These are phyloP conservation scores for Muscicapa striata DNA, from an alignment of 2,797 vertebrate genomes.

Conservation along the genomic window DNA sequence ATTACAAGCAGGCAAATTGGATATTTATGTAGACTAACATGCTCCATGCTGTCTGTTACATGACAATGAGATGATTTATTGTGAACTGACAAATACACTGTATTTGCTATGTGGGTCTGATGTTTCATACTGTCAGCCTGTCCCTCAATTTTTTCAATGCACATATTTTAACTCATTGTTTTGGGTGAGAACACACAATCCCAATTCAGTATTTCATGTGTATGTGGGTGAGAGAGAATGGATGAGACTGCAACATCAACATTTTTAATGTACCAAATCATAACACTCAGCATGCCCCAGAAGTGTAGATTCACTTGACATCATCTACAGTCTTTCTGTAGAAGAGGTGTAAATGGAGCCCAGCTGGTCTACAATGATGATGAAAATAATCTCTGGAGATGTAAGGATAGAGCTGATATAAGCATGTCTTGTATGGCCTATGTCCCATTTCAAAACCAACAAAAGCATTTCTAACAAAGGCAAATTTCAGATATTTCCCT, in stretches of 20 bases:
- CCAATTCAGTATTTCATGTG: background rate
- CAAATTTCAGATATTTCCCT: background rate
- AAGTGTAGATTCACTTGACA: background rate
- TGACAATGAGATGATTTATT: background rate
- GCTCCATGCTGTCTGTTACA: background rate
- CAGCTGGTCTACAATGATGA: background rate
- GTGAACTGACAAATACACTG: background rate
- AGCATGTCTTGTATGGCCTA: background rate
- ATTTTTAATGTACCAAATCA: background rate
- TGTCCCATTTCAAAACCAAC: background rate
- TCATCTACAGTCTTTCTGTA: background rate
- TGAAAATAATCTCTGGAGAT: background rate
- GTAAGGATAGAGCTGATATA: background rate
- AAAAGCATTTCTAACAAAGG: background rate
- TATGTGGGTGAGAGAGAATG: background rate
- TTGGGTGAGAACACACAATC: background rate
- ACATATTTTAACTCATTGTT: rapidly evolving
- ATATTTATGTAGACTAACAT: background rate
- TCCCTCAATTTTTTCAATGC: background rate
- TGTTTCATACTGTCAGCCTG: background rate
- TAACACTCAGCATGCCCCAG: background rate
- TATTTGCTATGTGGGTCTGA: background rate
- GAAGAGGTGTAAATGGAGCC: background rate
- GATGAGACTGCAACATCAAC: background rate
- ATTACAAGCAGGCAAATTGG: background rate